Evolutionary conservation across 2,797 vertebrate species (phyloP).

Genomic region (Crypturellus tataupa): DNA sequence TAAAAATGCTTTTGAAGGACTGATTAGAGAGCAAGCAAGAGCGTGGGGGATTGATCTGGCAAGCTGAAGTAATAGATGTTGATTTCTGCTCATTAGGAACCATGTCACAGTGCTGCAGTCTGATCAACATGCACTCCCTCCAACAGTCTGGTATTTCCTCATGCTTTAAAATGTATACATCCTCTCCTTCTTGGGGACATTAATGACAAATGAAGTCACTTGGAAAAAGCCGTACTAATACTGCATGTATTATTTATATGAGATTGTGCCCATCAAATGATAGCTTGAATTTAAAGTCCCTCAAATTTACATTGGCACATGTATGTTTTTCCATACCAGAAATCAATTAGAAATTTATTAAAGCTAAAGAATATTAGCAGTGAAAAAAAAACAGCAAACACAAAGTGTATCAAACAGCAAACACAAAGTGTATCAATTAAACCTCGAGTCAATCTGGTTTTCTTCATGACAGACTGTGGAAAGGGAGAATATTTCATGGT

Average conservation of each 20-base stretch:
- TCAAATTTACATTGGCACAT: neutral
- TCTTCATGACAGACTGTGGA: neutral
- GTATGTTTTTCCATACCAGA: neutral
- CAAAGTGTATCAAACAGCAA: neutral
- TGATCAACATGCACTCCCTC: neutral
- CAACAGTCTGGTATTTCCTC: neutral
- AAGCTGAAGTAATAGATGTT: constrained; percentile 18
- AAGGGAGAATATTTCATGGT: neutral
- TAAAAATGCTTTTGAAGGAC: constrained; percentile 14
- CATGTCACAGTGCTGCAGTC: constrained; percentile 36
- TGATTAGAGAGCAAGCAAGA: neutral
- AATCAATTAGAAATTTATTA: constrained; percentile 1
- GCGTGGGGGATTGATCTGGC: neutral
- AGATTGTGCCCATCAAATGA: neutral
- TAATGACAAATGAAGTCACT: neutral
- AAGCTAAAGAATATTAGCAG: constrained; percentile 6
- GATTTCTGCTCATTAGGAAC: constrained; percentile 39
- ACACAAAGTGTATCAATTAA: neutral
- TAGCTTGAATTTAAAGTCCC: neutral
- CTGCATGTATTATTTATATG: neutral
- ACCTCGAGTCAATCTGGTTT: neutral
- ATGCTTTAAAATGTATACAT: neutral
- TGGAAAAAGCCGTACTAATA: neutral
- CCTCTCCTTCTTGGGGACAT: neutral
- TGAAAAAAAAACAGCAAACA: neutral